These are phyloP conservation scores for Antheraea pernyi DNA, from an alignment of 1,140 invertebrate genomes.

Conservation along the genomic window DNA sequence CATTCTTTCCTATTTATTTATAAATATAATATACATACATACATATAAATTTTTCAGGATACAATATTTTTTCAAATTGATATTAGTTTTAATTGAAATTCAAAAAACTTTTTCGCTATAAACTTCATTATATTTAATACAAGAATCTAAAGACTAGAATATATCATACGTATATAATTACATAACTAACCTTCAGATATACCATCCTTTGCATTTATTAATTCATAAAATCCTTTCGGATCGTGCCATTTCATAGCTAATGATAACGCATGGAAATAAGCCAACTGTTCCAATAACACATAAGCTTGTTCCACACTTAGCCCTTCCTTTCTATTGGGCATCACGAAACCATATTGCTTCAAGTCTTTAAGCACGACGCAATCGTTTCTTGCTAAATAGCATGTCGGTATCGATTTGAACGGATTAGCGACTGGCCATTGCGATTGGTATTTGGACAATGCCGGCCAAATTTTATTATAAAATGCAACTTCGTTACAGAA, in stretches of 20 bases:
- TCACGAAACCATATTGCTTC: slow-evolving; percentile 80
- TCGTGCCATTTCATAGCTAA: slow-evolving; percentile 82
- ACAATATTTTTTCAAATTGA: too few relatives aligned
- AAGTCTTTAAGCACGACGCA: slow-evolving; percentile 84
- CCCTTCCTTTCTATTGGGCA: slow-evolving; percentile 84
- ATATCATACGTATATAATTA: background rate
- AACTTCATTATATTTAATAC: too few relatives aligned
- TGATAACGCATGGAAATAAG: slow-evolving; percentile 84
- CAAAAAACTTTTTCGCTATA: too few relatives aligned
- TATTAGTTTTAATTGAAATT: too few relatives aligned
- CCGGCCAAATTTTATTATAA: slow-evolving; percentile 84
- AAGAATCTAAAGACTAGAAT: background rate
- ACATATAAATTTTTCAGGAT: too few relatives aligned
- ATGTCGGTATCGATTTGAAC: slow-evolving; percentile 83
- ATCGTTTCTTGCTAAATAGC: slow-evolving; percentile 82
- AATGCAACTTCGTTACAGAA: slow-evolving; percentile 87
- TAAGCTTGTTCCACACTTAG: slow-evolving; percentile 81
- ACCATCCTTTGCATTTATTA: slow-evolving; percentile 76
- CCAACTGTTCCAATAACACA: slow-evolving; percentile 81
- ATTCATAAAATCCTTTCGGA: slow-evolving; percentile 82
- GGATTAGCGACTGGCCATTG: slow-evolving; percentile 63
- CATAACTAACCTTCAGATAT: slow-evolving; percentile 66
- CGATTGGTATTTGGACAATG: slow-evolving; percentile 80
- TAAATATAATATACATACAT: too few relatives aligned
- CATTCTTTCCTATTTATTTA: too few relatives aligned